These are phyloP conservation scores for Thomomys bottae DNA, from an alignment of 2,113 vertebrate species.

Conservation along the genomic window DNA sequence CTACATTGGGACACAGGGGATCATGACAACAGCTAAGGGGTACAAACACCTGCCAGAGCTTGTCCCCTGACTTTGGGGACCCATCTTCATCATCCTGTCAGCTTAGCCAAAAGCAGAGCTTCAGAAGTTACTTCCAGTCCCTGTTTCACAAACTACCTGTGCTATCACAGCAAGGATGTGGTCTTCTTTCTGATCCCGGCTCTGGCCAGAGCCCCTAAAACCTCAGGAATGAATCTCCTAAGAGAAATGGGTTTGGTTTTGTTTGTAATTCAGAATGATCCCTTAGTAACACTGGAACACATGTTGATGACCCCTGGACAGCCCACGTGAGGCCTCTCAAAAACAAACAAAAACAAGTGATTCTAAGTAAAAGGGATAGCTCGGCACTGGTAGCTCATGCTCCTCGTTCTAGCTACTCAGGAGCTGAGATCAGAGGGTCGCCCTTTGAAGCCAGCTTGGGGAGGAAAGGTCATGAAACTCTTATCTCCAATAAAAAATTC, in stretches of 20 bases:
- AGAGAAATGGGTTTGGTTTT: not conserved
- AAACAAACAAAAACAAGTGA: not conserved
- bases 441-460: no score
- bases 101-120: not conserved
- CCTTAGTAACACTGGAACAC: not conserved
- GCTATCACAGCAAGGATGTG: not conserved
- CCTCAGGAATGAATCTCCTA: not conserved
- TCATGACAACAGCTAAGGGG: accelerated
- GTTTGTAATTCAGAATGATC: not conserved
- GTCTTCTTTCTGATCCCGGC: not conserved
- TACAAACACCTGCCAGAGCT: no score
- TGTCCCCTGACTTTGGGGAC: not conserved
- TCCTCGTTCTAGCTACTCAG: no score
- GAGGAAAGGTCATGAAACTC: no score
- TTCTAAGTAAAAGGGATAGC: not conserved
- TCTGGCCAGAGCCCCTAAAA: not conserved
- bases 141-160: not conserved
- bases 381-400: no score
- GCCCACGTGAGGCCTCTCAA: not conserved
- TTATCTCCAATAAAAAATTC: no score
- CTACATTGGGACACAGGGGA: not conserved
- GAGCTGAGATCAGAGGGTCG: no score
- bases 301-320: not conserved
- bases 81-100: not conserved
- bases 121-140: not conserved